These are phyloP conservation scores for Cyanistes caeruleus DNA, from an alignment of 2,113 vertebrate genomes.

Conservation along the genomic window DNA sequence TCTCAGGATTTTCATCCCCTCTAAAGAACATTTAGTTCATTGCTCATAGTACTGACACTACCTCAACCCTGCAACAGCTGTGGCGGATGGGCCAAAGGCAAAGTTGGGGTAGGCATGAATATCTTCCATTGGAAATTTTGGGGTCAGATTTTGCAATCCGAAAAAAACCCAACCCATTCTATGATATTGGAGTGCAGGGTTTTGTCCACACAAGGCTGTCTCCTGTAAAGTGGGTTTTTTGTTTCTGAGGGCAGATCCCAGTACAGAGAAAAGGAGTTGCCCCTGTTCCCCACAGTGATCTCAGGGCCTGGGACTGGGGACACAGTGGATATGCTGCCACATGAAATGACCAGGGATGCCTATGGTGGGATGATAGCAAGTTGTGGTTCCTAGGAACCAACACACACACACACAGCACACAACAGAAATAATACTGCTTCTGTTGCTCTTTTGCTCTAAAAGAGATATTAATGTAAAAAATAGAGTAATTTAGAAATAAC, in stretches of 20 bases:
- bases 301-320: not conserved
- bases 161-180: not conserved
- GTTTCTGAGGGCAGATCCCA: not conserved
- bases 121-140: not conserved
- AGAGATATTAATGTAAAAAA: constrained; percentile 69
- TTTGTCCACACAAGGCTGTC: not conserved
- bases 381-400: constrained; percentile 22
- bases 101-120: not conserved
- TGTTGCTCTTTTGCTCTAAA: constrained; percentile 53
- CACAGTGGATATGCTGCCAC: not conserved
- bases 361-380: not conserved
- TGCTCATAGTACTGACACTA: not conserved
- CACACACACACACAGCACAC: constrained; percentile 22
- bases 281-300: not conserved
- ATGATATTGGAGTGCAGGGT: not conserved
- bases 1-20: not conserved
- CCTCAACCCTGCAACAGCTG: not conserved
- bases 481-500: constrained; percentile 72
- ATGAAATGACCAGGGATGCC: not conserved
- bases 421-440: constrained; percentile 1
- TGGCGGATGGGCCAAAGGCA: not conserved
- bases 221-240: not conserved
- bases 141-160: not conserved
- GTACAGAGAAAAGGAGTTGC: not conserved
- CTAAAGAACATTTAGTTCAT: not conserved